These are phyloP conservation scores for Pseudopleuronectes americanus DNA, from an alignment of 2,797 vertebrate species.

Conservation along the genomic window DNA sequence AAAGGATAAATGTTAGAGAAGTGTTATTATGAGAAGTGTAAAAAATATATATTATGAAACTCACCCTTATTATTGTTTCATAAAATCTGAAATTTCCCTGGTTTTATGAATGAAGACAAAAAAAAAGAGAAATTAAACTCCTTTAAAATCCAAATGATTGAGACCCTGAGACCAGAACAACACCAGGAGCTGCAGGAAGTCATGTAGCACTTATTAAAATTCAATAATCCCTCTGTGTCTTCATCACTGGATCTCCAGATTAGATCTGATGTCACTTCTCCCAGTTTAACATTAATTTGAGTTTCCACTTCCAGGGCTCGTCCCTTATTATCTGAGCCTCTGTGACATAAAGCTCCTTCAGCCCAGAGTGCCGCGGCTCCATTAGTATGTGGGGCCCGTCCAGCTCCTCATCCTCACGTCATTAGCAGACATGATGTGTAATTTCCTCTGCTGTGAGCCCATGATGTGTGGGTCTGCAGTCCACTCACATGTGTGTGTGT, in stretches of 20 bases:
- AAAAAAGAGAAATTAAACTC: no score
- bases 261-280: constrained; percentile 44
- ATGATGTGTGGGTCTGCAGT: background rate
- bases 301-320: constrained; percentile 36
- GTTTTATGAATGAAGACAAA: no score
- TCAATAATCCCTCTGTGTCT: constrained; percentile 14
- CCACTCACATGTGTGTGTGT: constrained; percentile 1
- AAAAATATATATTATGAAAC: no score
- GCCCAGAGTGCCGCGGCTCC: constrained; percentile 33
- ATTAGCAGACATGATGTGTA: constrained; percentile 58
- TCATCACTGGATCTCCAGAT: constrained; percentile 36
- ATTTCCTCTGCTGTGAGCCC: constrained; percentile 4
- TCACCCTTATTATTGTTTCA: no score
- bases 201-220: background rate
- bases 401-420: constrained; percentile 36
- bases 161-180: background rate
- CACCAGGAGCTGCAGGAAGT: background rate
- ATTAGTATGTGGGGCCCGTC: constrained; percentile 47
- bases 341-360: constrained; percentile 69
- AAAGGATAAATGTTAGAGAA: no score
- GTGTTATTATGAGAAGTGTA: no score
- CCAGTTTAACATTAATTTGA: constrained; percentile 51
- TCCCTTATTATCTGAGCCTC: constrained; percentile 47
- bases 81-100: no score
- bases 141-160: no score